A percentile compares a stretch with the other conserved stretches of the same genome.
These are phyloP conservation scores for Podarcis raffonei DNA, from an alignment of 2,113 vertebrate species.

Conservation along the genomic window DNA sequence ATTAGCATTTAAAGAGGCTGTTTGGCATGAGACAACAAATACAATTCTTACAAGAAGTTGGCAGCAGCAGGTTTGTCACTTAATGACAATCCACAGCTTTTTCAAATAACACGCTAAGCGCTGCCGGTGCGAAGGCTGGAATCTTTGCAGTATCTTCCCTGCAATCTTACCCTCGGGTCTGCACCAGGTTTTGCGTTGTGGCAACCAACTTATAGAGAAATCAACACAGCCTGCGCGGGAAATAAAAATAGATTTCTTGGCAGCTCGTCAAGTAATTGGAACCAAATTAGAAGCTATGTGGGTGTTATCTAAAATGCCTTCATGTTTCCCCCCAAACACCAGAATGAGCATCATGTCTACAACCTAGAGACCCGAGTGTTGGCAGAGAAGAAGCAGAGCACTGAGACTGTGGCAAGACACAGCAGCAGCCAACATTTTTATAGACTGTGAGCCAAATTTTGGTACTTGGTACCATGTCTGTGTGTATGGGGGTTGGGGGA, in stretches of 20 bases:
- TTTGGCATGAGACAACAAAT: constrained; percentile 82
- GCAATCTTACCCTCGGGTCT: constrained; percentile 43
- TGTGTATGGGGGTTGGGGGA: background rate
- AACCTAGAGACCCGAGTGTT: constrained; percentile 34
- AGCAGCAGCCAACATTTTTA: background rate
- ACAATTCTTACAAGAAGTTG: constrained; percentile 79
- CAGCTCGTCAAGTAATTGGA: constrained; percentile 61
- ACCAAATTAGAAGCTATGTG: constrained; percentile 47
- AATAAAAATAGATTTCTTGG: constrained; percentile 63
- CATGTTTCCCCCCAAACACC: constrained; percentile 49
- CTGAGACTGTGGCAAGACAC: background rate
- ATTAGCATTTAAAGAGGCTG: constrained; percentile 86
- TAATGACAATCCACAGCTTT: constrained; percentile 80
- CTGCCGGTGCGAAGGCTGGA: constrained; percentile 66
- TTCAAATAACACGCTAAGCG: constrained; percentile 75
- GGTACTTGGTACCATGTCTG: background rate
- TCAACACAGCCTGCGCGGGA: constrained; percentile 43
- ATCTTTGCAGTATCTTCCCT: constrained; percentile 60
- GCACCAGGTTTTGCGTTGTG: constrained; percentile 37
- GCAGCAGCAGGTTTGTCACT: constrained; percentile 77
- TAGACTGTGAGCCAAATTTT: background rate
- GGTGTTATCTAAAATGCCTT: constrained; percentile 48
- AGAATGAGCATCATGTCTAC: constrained; percentile 39
- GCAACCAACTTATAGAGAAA: constrained; percentile 51
- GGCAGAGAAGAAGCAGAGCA: background rate